Conservation (phyloP, 2,797 vertebrate genomes). For the Todus mexicanus region DNA sequence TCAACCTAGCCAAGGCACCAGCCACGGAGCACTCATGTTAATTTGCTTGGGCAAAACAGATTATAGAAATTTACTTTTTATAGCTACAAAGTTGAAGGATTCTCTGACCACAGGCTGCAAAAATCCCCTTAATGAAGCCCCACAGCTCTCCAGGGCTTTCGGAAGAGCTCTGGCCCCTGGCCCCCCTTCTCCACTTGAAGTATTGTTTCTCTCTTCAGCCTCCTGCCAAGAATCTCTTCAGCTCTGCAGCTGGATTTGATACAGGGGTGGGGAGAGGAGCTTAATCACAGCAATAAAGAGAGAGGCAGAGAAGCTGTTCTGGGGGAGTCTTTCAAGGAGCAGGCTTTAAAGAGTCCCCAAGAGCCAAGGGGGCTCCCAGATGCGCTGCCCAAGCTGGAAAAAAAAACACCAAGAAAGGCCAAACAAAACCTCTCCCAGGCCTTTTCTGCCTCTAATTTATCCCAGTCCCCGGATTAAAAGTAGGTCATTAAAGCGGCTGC, state of each 20-base stretch:
- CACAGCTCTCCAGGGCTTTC: constrained; percentile 51
- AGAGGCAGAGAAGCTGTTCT: constrained; percentile 27
- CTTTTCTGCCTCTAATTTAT: not conserved
- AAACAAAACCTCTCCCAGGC: constrained; percentile 26
- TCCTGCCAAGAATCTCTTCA: constrained; percentile 68
- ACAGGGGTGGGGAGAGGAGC: constrained; percentile 59
- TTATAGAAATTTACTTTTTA: constrained; percentile 38
- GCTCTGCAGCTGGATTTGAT: constrained; percentile 69
- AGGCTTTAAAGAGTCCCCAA: not conserved
- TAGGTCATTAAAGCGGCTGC: constrained; percentile 13
- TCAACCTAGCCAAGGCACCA: not conserved
- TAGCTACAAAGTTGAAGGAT: constrained; percentile 37
- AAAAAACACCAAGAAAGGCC: not conserved
- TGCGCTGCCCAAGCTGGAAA: not conserved
- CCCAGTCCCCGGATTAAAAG: not conserved
- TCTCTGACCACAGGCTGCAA: constrained; percentile 64
- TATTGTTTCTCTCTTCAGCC: constrained; percentile 61
- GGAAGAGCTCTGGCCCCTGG: constrained; percentile 35
- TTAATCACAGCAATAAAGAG: constrained; percentile 52
- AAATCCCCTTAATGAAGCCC: constrained; percentile 67
- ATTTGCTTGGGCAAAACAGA: constrained; percentile 27
- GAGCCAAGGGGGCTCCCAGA: not conserved
- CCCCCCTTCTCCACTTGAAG: constrained; percentile 48
- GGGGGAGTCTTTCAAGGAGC: constrained; percentile 52
- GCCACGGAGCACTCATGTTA: not conserved